Evolutionary conservation across 2,888 invertebrate genomes (phyloP), one percentile per base, ranked within the genome.

Genomic region (Plagodis dolabraria): DNA sequence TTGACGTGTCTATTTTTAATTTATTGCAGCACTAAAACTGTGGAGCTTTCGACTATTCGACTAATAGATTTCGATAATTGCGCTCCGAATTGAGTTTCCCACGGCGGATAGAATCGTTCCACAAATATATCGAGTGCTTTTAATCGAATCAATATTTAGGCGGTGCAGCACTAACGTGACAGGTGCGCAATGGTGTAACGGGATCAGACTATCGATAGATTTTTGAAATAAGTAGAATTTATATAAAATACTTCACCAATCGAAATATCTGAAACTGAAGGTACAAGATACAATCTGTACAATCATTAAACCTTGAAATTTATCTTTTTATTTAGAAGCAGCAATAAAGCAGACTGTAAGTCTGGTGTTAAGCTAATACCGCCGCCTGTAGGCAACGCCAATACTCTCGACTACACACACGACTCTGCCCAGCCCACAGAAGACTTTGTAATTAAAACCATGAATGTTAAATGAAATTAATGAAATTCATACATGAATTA

Each of bases 91-190:
- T 72, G 79, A 78, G 75, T 79, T 80, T 80, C 80, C 76, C 79
- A 77, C 79, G 79, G 72, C 63, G 58, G 63, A 61, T 71, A 67
- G 55, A 60, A 75, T 73, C 74, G 76, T 76, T 79, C 62, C 71
- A 71, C 77, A 75, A 77, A 84, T 80, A 75, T 78, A 80, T 82
- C 75, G 75, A 71, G 71, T 66, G 63, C 70, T 74, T 80, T 84
- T 80, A 81, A 80, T 82, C 72, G 77, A 77, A 79, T 81, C 75
- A 79, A 81, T 80, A 80, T 82, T 81, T 78, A 79, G 79, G 74
- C 68, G 66, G 47, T 8, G 51, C 58, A 46, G 40, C 59, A 59
- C 56, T 60, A 55, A n/a, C 22, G 46, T n/a, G 33, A 10, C 33
- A 33, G n/a, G 36, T 54, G 58, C 53, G 51, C 59, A 65, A 63